phyloP scores from a whole-genome alignment of 2,888 invertebrate species.

The Malthinus seriepunctatus region DNA sequence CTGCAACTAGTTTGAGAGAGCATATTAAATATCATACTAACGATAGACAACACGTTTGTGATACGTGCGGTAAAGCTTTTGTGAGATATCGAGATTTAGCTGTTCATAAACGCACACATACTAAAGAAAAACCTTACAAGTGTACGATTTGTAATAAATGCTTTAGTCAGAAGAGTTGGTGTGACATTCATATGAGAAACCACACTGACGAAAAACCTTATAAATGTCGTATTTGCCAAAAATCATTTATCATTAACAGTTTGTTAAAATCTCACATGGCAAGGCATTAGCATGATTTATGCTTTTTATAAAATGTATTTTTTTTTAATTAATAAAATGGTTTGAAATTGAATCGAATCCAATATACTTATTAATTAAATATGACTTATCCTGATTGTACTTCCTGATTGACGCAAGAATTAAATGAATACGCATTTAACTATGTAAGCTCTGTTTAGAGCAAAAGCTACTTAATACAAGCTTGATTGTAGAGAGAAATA shows the following conservation, averaged over 20 bases:
- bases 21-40: slow-evolving; percentile 41
- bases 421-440: too few relatives aligned
- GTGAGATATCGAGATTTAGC: too few relatives aligned
- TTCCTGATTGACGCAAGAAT: too few relatives aligned
- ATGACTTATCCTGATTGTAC: too few relatives aligned
- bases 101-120: slow-evolving; percentile 60
- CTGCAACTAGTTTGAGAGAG: slow-evolving; percentile 30
- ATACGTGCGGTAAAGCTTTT: too few relatives aligned
- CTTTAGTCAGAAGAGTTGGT: not conserved
- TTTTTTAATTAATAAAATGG: too few relatives aligned
- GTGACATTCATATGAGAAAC: not conserved
- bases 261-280: slow-evolving; percentile 32
- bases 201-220: not conserved
- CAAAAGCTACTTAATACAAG: too few relatives aligned
- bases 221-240: not conserved
- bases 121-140: slow-evolving; percentile 58
- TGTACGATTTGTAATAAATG: slow-evolving; percentile 44
- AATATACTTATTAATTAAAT: too few relatives aligned
- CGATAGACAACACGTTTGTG: slow-evolving; percentile 44
- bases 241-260: slow-evolving; percentile 52
- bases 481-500: too few relatives aligned
- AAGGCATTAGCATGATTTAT: not conserved
- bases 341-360: too few relatives aligned
- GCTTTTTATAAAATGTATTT: too few relatives aligned
- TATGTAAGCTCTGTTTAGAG: too few relatives aligned